Percentiles rank a stretch among this genome's conserved stretches.
phyloP scores from a whole-genome alignment of 2,113 vertebrate species.

The Elgaria multicarinata region DNA sequence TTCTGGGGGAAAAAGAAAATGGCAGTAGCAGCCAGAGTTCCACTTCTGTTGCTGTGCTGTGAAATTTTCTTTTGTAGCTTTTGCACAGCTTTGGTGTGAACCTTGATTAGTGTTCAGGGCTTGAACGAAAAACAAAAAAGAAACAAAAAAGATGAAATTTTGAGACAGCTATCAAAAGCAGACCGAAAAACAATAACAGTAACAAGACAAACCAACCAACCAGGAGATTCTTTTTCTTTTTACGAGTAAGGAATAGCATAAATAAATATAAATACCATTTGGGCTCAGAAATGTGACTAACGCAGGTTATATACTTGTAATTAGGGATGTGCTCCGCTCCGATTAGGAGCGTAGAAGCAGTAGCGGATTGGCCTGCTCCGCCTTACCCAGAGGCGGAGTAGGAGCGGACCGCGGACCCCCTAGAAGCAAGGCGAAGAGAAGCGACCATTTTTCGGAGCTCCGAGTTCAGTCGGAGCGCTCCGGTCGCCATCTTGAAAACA shows the following conservation, averaged over 20 bases:
- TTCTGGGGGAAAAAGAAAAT: neutral
- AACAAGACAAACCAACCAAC: no score
- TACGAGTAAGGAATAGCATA: neutral
- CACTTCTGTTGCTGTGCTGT: neutral
- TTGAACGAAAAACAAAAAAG: neutral
- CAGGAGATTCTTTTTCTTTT: no score
- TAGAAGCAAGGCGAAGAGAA: no score
- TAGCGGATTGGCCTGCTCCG: no score
- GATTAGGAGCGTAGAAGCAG: no score
- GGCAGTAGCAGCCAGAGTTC: neutral
- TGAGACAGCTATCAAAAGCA: neutral
- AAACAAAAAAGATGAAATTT: neutral
- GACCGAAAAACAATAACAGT: no score
- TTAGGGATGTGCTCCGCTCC: no score
- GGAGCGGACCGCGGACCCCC: no score
- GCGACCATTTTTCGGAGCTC: no score
- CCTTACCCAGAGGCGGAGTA: no score
- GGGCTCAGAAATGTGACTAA: neutral
- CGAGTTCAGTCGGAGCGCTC: no score
- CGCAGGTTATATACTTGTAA: accelerated
- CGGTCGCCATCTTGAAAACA: no score
- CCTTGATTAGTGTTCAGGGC: neutral
- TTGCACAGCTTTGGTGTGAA: neutral
- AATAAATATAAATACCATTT: neutral
- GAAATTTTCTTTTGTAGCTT: neutral